Percentiles rank a stretch among this genome's conserved stretches.
Evolutionary conservation across 2,797 vertebrate genomes (phyloP).

Genomic region (Limnodromus scolopaceus): DNA sequence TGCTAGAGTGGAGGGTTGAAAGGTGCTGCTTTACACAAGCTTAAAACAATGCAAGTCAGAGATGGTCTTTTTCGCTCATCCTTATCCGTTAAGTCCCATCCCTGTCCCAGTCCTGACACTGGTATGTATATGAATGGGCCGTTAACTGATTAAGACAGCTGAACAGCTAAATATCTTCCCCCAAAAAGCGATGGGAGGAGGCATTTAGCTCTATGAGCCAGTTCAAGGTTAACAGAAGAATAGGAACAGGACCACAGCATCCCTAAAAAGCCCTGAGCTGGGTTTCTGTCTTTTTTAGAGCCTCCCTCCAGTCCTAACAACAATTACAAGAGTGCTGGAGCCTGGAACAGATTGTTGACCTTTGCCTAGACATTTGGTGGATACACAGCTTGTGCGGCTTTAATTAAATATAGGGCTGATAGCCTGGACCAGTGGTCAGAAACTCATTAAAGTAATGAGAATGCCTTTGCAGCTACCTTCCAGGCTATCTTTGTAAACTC

Average conservation of each 20-base stretch:
- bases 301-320: background rate
- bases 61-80: background rate
- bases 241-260: background rate
- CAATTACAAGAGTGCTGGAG: background rate
- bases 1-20: background rate
- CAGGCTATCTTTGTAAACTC: constrained; percentile 39
- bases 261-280: background rate
- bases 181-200: background rate
- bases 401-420: constrained; percentile 56
- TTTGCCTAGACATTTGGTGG: constrained; percentile 53
- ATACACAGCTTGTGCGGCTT: constrained; percentile 26
- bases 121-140: accelerated
- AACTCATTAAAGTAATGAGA: constrained; percentile 67
- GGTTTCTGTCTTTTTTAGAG: background rate
- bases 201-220: background rate
- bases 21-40: background rate
- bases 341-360: constrained; percentile 44
- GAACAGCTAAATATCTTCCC: background rate
- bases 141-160: background rate
- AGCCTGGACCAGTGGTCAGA: constrained; percentile 58
- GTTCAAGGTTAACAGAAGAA: background rate
- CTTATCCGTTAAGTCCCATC: background rate
- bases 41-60: background rate
- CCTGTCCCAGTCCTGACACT: background rate
- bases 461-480: constrained; percentile 41